phyloP scores from a whole-genome alignment of 2,113 vertebrate genomes.

The Eublepharis macularius region DNA sequence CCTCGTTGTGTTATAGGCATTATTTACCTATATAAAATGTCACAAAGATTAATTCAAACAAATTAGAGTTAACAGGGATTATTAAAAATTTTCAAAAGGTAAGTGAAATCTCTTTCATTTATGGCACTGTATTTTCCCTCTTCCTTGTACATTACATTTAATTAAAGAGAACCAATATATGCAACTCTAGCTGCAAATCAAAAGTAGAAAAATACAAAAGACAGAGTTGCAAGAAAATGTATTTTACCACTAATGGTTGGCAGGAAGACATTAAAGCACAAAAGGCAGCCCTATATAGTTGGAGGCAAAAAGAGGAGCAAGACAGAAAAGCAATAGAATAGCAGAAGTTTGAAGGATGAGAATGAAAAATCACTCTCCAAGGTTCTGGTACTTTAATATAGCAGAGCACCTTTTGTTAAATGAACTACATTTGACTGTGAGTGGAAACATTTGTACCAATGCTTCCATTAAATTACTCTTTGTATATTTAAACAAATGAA shows the following conservation, averaged over 20 bases:
- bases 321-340: constrained; percentile 46
- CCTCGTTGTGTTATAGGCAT: constrained; percentile 52
- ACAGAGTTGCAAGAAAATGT: constrained; percentile 69
- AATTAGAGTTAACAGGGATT: constrained; percentile 58
- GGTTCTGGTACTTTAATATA: constrained; percentile 57
- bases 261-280: constrained; percentile 71
- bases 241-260: constrained; percentile 70
- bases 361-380: constrained; percentile 69
- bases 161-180: constrained; percentile 70
- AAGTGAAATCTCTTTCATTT: constrained; percentile 53
- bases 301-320: constrained; percentile 36
- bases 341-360: constrained; percentile 59
- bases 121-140: constrained; percentile 44
- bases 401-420: constrained; percentile 69
- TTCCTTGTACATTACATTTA: constrained; percentile 35
- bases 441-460: constrained; percentile 63
- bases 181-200: constrained; percentile 59
- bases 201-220: constrained; percentile 64
- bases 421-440: constrained; percentile 54
- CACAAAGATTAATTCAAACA: constrained; percentile 55
- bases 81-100: constrained; percentile 51
- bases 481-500: constrained; percentile 55
- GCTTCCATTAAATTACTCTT: constrained; percentile 34
- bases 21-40: constrained; percentile 56
- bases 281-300: constrained; percentile 54